Percentiles rank a stretch among this genome's conserved stretches.
These are phyloP conservation scores for Marmota monax DNA, from an alignment of 2,113 vertebrate genomes.

Conservation along the genomic window DNA sequence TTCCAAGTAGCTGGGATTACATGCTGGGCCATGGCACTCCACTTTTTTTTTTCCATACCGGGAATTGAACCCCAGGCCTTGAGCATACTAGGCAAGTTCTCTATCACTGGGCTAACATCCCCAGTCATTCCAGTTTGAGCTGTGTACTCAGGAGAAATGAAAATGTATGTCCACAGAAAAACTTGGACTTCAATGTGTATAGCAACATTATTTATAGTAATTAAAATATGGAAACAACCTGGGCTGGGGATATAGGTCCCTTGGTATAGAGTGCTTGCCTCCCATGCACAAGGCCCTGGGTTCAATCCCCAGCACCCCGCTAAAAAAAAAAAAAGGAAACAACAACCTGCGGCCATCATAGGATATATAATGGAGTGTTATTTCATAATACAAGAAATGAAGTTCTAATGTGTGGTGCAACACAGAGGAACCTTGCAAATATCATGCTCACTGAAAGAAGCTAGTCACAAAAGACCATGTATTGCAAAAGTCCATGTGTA, in stretches of 20 bases:
- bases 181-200: neutral
- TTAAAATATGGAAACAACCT: neutral
- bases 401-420: rapidly evolving
- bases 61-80: too few relatives aligned
- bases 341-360: neutral
- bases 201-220: neutral
- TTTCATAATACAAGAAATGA: neutral
- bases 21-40: too few relatives aligned
- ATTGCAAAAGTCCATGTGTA: neutral
- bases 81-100: too few relatives aligned
- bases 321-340: neutral
- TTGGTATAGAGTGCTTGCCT: too few relatives aligned
- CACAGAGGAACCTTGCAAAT: neutral
- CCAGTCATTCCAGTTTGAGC: too few relatives aligned
- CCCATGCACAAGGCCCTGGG: too few relatives aligned
- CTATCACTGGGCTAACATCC: too few relatives aligned
- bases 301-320: too few relatives aligned
- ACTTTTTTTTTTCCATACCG: neutral
- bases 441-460: neutral
- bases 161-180: neutral
- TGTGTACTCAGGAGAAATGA: neutral
- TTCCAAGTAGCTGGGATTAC: too few relatives aligned
- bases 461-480: neutral
- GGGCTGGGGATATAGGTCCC: too few relatives aligned
- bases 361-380: neutral